These are phyloP conservation scores for Drosophila guanche DNA, from an alignment of 1,140 invertebrate species.

Conservation along the genomic window DNA sequence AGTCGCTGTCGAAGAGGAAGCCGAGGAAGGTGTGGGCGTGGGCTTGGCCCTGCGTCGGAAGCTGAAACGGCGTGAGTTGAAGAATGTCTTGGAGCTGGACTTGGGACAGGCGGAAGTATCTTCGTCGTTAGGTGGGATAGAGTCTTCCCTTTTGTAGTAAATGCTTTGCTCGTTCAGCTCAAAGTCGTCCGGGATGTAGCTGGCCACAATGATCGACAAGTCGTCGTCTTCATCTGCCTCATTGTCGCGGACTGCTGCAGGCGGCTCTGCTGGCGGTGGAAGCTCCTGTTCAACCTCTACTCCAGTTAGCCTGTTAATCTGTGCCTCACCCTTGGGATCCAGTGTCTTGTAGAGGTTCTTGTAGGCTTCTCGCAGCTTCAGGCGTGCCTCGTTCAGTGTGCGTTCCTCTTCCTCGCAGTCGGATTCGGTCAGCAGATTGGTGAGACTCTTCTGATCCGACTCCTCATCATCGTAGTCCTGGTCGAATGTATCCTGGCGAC, in stretches of 20 bases:
- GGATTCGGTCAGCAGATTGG: slow-evolving; percentile 73
- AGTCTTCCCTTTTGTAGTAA: slow-evolving; percentile 61
- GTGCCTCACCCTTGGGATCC: slow-evolving; percentile 52
- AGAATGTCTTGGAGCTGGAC: slow-evolving; percentile 59
- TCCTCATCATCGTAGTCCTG: slow-evolving; percentile 53
- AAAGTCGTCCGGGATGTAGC: slow-evolving; percentile 73
- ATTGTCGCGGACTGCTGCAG: not conserved
- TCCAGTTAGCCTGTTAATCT: slow-evolving; percentile 57
- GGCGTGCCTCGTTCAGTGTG: slow-evolving; percentile 58
- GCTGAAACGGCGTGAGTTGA: slow-evolving; percentile 67
- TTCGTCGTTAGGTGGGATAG: not conserved
- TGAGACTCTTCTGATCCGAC: slow-evolving; percentile 71
- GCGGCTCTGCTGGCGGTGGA: not conserved
- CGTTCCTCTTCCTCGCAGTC: slow-evolving; percentile 75
- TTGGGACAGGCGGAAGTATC: slow-evolving; percentile 31
- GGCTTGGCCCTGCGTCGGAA: slow-evolving; percentile 53
- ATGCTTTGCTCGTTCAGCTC: slow-evolving; percentile 71
- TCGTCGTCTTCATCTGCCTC: slow-evolving; percentile 67
- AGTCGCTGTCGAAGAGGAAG: slow-evolving; percentile 12
- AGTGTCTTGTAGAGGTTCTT: slow-evolving; percentile 71
- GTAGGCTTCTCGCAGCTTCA: slow-evolving; percentile 58
- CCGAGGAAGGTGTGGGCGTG: slow-evolving; percentile 30
- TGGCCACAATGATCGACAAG: slow-evolving; percentile 78
- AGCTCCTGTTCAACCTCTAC: slow-evolving; percentile 2
- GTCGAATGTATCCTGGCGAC: slow-evolving; percentile 66